Percentiles rank a stretch among this genome's conserved stretches.
Evolutionary conservation across 2,888 invertebrate species (phyloP).

Genomic region (Minunthozetes semirufus): DNA sequence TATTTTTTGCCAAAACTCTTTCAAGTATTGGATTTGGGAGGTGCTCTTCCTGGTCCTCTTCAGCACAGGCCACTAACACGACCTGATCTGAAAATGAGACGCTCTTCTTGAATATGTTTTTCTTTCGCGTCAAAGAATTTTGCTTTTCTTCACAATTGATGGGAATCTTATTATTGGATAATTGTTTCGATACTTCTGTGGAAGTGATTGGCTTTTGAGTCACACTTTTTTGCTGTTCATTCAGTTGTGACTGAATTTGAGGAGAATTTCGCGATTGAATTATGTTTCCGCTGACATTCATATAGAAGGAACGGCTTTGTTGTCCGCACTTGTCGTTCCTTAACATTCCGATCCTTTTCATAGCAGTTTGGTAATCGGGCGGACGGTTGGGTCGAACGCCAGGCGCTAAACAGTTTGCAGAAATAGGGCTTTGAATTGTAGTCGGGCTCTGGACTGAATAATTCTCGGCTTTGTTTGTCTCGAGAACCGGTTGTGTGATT

Average conservation of each 20-base stretch:
- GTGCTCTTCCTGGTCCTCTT: slow-evolving; percentile 83
- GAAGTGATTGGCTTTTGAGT: not conserved
- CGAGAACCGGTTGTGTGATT: not conserved
- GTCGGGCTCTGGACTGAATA: not conserved
- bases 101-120: slow-evolving; percentile 73
- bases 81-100: slow-evolving; percentile 93
- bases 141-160: not conserved
- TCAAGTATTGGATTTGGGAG: slow-evolving; percentile 85
- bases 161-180: not conserved
- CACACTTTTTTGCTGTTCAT: not conserved
- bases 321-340: slow-evolving; percentile 29
- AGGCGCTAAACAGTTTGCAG: slow-evolving; percentile 14
- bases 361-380: slow-evolving; percentile 44
- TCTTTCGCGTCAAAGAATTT: slow-evolving; percentile 57
- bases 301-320: not conserved
- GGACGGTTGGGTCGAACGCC: slow-evolving; percentile 41
- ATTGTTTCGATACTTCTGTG: not conserved
- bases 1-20: slow-evolving; percentile 54
- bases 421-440: not conserved
- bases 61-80: slow-evolving; percentile 81
- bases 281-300: slow-evolving; percentile 23
- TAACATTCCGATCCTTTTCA: slow-evolving; percentile 42
- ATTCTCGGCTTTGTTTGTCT: slow-evolving; percentile 8
- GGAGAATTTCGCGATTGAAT: not conserved
- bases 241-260: slow-evolving; percentile 18